Conservation (phyloP, 2,888 invertebrate genomes). For the Polyploca ridens region DNA sequence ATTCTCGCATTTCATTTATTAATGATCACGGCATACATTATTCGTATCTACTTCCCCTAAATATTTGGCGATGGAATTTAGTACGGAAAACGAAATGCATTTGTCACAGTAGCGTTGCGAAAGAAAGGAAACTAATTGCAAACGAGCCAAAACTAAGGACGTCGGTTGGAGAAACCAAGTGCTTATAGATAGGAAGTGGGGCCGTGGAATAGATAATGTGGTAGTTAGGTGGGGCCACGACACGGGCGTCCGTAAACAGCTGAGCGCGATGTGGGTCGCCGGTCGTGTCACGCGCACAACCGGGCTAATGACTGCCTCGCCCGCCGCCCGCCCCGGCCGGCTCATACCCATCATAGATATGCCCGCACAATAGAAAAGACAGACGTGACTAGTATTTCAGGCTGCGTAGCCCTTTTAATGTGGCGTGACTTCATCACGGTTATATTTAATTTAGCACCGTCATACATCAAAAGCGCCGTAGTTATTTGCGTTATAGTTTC, state of each 20-base stretch:
- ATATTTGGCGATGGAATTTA: not conserved
- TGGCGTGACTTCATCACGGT: not conserved
- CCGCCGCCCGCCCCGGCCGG: not conserved
- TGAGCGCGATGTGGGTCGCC: conserved; percentile 4
- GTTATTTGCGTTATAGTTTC: not conserved
- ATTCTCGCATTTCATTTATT: not conserved
- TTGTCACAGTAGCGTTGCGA: not conserved
- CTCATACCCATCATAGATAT: not conserved
- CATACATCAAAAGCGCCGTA: not conserved
- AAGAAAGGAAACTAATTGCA: conserved; percentile 3
- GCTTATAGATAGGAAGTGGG: conserved; percentile 3
- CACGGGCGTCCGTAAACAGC: not conserved
- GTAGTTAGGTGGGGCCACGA: not conserved
- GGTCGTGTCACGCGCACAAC: not conserved
- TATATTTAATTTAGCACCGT: not conserved
- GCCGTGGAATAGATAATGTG: not conserved
- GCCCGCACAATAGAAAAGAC: not conserved
- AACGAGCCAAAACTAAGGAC: not conserved
- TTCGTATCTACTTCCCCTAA: not conserved
- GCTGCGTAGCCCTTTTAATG: not conserved
- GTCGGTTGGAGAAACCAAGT: not conserved
- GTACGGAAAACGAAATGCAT: conserved; percentile 1
- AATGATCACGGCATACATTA: not conserved
- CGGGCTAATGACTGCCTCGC: not conserved
- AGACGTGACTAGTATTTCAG: not conserved